Evolutionary conservation across 2,888 invertebrate genomes (phyloP).

Genomic region (Linnaemya vulpina): DNA sequence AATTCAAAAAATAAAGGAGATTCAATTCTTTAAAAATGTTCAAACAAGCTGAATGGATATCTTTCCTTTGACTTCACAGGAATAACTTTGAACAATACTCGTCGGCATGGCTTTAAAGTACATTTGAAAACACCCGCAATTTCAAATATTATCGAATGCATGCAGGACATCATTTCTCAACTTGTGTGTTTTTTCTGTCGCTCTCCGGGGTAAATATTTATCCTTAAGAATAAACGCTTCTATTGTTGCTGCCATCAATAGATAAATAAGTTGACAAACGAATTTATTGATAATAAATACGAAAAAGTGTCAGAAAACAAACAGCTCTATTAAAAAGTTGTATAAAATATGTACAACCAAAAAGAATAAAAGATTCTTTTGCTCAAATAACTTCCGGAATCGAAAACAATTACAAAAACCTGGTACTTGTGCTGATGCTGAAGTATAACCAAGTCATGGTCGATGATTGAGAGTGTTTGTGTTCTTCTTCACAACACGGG

Average conservation of each 20-base stretch:
- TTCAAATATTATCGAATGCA: constrained; percentile 7
- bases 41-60: background rate
- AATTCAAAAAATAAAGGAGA: background rate
- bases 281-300: constrained; percentile 46
- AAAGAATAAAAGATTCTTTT: background rate
- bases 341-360: background rate
- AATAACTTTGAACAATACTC: constrained; percentile 29
- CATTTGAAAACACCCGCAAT: background rate
- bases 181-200: constrained; percentile 40
- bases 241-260: constrained; percentile 23
- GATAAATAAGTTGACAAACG: constrained; percentile 51
- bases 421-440: background rate
- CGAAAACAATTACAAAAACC: constrained; percentile 20
- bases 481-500: background rate
- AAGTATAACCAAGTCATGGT: constrained; percentile 40
- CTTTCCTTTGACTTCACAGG: background rate
- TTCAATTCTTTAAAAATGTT: background rate
- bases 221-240: constrained; percentile 18
- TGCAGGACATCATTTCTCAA: constrained; percentile 31
- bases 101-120: constrained; percentile 53
- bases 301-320: constrained; percentile 41
- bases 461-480: constrained; percentile 38
- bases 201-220: constrained; percentile 36
- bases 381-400: constrained; percentile 64
- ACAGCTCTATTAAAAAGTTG: constrained; percentile 32